These are phyloP conservation scores for Muscidifurax raptorellus DNA, from an alignment of 1,140 invertebrate species.

Conservation along the genomic window DNA sequence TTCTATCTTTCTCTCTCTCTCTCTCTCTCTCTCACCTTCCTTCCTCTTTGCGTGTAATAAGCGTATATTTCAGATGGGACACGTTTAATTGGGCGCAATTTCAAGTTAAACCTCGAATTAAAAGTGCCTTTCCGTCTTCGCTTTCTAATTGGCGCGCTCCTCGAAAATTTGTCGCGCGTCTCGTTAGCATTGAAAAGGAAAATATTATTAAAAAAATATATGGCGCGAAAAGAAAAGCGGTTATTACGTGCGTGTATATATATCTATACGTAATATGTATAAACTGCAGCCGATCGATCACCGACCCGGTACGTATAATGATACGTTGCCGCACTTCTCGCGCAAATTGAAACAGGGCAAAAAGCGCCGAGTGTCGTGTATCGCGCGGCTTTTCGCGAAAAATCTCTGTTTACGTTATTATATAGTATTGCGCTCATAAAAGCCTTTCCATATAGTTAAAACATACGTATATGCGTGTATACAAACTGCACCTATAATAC, in stretches of 20 bases:
- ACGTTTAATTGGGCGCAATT: slow-evolving; percentile 39
- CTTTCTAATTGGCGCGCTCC: slow-evolving; percentile 37
- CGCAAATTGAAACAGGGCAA: too few species aligned
- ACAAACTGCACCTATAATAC: too few species aligned
- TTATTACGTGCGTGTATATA: not conserved
- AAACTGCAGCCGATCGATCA: too few species aligned
- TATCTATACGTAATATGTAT: not conserved
- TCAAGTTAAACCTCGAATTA: slow-evolving; percentile 20
- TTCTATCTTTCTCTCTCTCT: too few species aligned
- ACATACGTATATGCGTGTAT: too few species aligned
- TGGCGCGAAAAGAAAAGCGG: not conserved
- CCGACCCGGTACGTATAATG: too few species aligned
- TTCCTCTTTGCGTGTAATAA: slow-evolving; percentile 13
- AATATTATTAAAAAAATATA: not conserved
- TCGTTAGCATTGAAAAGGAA: not conserved
- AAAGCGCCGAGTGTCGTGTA: too few species aligned
- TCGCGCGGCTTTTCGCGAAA: not conserved
- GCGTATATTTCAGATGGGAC: slow-evolving; percentile 2
- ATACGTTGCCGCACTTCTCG: too few species aligned
- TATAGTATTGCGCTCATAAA: too few species aligned
- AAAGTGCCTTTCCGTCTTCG: slow-evolving; percentile 28
- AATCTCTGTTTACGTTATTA: too few species aligned
- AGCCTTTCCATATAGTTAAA: too few species aligned
- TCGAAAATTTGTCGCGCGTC: slow-evolving; percentile 30
- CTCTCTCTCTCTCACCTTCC: not conserved